These are phyloP conservation scores for Spinibarbus caldwelli DNA, from an alignment of 2,797 vertebrate genomes.

Conservation along the genomic window DNA sequence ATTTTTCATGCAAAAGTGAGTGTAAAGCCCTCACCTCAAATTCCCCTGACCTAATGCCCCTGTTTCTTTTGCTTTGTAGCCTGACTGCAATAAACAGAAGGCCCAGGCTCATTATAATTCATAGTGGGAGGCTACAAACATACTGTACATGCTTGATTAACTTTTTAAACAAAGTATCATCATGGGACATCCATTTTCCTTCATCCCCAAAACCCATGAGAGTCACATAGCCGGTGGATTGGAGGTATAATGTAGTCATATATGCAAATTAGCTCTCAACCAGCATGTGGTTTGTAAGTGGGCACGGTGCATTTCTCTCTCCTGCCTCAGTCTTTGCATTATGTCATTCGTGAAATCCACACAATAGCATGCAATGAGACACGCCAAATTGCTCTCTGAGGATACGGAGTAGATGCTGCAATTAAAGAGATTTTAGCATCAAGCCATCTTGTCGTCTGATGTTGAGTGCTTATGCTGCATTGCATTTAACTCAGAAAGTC, in stretches of 20 bases:
- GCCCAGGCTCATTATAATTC: slow-evolving; percentile 44
- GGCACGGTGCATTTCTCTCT: slow-evolving; percentile 40
- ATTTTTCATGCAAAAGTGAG: not conserved
- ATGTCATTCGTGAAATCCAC: slow-evolving; percentile 36
- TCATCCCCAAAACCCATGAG: slow-evolving; percentile 36
- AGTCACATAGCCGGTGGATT: slow-evolving; percentile 11
- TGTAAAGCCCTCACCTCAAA: slow-evolving; percentile 15
- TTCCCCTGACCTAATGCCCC: slow-evolving; percentile 20
- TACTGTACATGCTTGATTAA: slow-evolving; percentile 52
- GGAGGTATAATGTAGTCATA: slow-evolving; percentile 39
- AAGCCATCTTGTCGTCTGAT: not conserved
- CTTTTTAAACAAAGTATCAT: slow-evolving; percentile 41
- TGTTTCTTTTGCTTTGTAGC: not conserved
- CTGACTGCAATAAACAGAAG: slow-evolving; percentile 13
- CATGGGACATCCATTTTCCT: slow-evolving; percentile 41
- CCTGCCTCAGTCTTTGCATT: slow-evolving; percentile 27
- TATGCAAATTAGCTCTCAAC: slow-evolving; percentile 47
- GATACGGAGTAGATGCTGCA: slow-evolving; percentile 37
- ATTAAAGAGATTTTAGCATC: slow-evolving; percentile 44
- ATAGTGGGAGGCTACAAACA: slow-evolving; percentile 29
- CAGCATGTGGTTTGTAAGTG: slow-evolving; percentile 29
- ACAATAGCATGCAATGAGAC: slow-evolving; percentile 47
- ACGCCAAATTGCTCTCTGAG: slow-evolving; percentile 45
- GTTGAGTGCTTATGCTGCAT: not conserved
- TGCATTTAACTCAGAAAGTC: not conserved